Base-by-base conservation (phyloP, 37 sponge, comb jelly and placozoan genomes). In the Chondrilla cf. caribensis region DNA sequence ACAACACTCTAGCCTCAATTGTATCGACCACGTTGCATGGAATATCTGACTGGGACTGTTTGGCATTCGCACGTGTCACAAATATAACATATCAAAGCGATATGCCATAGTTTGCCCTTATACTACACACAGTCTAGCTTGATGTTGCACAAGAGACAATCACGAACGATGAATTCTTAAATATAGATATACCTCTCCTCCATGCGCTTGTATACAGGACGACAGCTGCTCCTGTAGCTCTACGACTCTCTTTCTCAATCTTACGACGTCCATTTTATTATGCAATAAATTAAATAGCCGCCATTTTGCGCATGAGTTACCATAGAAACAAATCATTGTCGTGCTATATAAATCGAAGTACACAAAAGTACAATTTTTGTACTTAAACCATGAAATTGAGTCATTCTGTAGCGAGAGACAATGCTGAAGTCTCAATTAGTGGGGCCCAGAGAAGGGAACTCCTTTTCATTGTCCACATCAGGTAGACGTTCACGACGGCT, bases 401-500 rank as follows among this genome's bases (percentile, higher is more conserved):
- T 47, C 51, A 47, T 47, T 47, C 9, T 47, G 51, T 47, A 6
- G 11, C 6, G 51, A 47, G 11, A 11, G 9, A 47, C 51, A 28
- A 9, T 62, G 29, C 64, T 62, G 64, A 7, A 62, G 64, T 62
- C 17, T 29, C 64, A 62, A 29, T 62, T 28, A 11, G 51, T 11
- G 51, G 51, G 29, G 6, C 41, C 76, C 44, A 91, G 79, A 29
- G 88, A 64, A 2, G 92, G 92, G 62, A 91, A 91, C 39, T 87
- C 92, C 51, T 70, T 70, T 35, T 87, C 88, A 41, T 91, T 88
- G 40, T 70, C 88, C n/a, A 91, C 92, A 54, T 91, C 87, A 19
- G 89, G 92, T 29, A 78, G 80, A 0, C 80, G 54, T 18, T 82
- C 89, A 28, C 85, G 82, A 19, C 70, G 64, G 2, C 62, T 24